phyloP scores from a whole-genome alignment of 2,113 vertebrate genomes.

The Crotalus viridis region DNA sequence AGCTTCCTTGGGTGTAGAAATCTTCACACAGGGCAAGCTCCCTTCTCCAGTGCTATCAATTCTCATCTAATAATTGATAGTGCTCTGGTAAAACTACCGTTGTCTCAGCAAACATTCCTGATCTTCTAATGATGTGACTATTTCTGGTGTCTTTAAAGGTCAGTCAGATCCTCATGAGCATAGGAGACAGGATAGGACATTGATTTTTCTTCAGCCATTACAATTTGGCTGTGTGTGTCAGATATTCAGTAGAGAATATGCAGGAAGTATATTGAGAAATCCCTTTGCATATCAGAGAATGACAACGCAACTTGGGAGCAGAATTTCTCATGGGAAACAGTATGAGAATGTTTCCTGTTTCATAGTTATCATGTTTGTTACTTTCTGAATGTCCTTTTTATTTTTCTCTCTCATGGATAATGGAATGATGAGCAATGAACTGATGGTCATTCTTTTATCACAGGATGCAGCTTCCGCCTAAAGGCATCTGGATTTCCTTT shows the following conservation, averaged over 20 bases:
- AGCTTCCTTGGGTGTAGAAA: not conserved
- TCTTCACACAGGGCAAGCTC: not conserved
- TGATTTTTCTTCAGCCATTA: not conserved
- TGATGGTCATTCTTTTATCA: slow-evolving; percentile 55
- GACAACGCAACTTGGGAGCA: slow-evolving; percentile 39
- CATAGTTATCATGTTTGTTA: slow-evolving; percentile 62
- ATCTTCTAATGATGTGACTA: not conserved
- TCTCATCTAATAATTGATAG: not conserved
- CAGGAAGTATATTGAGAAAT: not conserved
- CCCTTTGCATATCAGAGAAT: slow-evolving; percentile 23
- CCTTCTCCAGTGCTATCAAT: not conserved
- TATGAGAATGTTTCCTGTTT: slow-evolving; percentile 48
- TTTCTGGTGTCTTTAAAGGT: not conserved
- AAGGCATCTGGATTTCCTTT: slow-evolving; percentile 64
- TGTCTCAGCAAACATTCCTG: not conserved
- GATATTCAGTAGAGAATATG: not conserved
- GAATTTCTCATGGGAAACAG: slow-evolving; percentile 48
- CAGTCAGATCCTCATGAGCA: not conserved
- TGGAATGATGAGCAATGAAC: slow-evolving; percentile 56
- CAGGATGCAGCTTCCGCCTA: slow-evolving; percentile 56
- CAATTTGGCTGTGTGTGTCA: not conserved
- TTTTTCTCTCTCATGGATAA: slow-evolving; percentile 51
- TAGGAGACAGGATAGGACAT: not conserved
- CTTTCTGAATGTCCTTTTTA: slow-evolving; percentile 27
- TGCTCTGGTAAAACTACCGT: not conserved